Conservation (phyloP, 2,113 vertebrate genomes). For the Nesospiza acunhae region DNA sequence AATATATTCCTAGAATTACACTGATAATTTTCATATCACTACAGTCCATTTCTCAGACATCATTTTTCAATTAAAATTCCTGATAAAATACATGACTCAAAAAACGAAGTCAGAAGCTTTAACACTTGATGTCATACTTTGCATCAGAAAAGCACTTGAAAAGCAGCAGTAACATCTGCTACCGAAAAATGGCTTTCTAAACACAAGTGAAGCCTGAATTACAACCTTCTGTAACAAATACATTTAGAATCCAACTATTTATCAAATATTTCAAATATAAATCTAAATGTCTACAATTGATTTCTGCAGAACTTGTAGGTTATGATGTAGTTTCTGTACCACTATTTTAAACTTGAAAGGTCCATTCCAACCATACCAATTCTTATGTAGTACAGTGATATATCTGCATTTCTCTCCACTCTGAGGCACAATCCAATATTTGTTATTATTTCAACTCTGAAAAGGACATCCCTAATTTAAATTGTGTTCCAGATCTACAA, state of each 20-base stretch:
- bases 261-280: neutral
- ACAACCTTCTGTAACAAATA: neutral
- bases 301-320: neutral
- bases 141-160: neutral
- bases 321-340: neutral
- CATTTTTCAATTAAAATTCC: neutral
- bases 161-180: neutral
- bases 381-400: neutral
- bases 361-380: neutral
- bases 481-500: neutral
- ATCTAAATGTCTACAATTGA: neutral
- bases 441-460: neutral
- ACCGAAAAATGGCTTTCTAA: neutral
- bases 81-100: neutral
- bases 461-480: neutral
- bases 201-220: neutral
- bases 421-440: neutral
- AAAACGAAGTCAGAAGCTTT: neutral
- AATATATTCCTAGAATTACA: neutral
- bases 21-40: neutral
- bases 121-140: neutral
- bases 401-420: neutral
- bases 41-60: rapidly evolving
- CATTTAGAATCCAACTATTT: neutral
- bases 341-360: neutral